Base-by-base conservation (phyloP, 2,888 invertebrate species). In the Luperina nickerlii region DNA sequence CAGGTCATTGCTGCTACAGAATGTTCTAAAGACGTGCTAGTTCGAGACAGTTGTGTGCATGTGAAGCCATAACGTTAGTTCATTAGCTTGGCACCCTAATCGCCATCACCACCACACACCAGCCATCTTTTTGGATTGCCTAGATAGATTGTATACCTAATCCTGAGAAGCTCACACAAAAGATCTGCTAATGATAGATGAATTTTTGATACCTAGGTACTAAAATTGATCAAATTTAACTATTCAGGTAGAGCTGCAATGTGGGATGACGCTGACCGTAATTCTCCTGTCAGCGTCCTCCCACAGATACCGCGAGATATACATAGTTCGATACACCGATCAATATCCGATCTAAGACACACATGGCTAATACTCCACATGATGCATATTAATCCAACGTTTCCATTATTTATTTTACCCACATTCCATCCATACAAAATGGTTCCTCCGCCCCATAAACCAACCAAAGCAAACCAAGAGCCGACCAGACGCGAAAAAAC, bases 401-500 rank as follows among this genome's bases (percentile, higher is more conserved):
- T 82, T 86, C 87, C 89, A 85, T 77, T 89, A 88, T 88, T 88
- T 88, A 88, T 86, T 86, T 87, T 89, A 88, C 71, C 73, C 74
- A 82, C 81, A 86, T 86, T 86, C 82, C 74, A 74, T 63, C 78
- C 73, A 63, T 76, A 84, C 80, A 81, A 71, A 88, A 83, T 84
- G 76, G 79, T 81, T 84, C 79, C 83, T 79, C 77, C 74, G 78
- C 82, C 80, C 82, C 82, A 87, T 84, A 89, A 88, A 89, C 76
- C 70, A 83, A 83, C 71, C 72, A 82, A 84, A 87, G 84, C 85
- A 84, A 84, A 87, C 78, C 81, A 74, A 82, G 83, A 76, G 62
- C 76, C 74, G 65, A 82, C 90, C 91, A 91, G 92, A 90, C 87
- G 83, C 82, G 82, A 84, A 83, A 89, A 87, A 88, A 82, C 88